Conservation (phyloP, 2,888 invertebrate genomes). For the Synanthedon vespiformis region DNA sequence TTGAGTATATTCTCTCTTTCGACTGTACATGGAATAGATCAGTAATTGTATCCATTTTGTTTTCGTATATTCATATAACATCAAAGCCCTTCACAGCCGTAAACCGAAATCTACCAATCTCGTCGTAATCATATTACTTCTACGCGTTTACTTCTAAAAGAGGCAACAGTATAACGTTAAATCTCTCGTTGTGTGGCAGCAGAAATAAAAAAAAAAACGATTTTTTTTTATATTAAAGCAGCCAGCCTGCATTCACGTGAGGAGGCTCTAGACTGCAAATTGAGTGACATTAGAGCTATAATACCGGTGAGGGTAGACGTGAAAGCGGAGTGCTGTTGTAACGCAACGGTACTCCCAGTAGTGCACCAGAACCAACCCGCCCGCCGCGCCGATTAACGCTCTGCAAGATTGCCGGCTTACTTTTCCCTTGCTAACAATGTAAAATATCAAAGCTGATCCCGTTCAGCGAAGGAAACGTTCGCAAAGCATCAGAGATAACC, state of each 20-base stretch:
- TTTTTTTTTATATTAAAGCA: constrained; percentile 67
- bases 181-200: constrained; percentile 22
- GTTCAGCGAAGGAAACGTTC: background rate
- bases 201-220: constrained; percentile 25
- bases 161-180: constrained; percentile 59
- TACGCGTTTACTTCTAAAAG: constrained; percentile 60
- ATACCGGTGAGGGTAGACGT: constrained; percentile 55
- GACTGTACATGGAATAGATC: no score
- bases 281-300: constrained; percentile 68
- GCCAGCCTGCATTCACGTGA: constrained; percentile 61
- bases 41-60: no score
- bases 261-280: constrained; percentile 65
- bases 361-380: constrained; percentile 15
- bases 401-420: background rate
- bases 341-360: constrained; percentile 36
- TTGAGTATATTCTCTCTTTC: no score
- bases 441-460: background rate
- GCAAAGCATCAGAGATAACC: constrained; percentile 4
- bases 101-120: constrained; percentile 43
- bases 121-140: constrained; percentile 54
- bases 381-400: background rate
- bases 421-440: background rate
- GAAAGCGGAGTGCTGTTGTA: constrained; percentile 55
- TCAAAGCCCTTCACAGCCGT: constrained; percentile 9
- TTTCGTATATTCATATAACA: background rate